These are phyloP conservation scores for Caracal caracal DNA, from an alignment of 2,113 vertebrate species.

Conservation along the genomic window DNA sequence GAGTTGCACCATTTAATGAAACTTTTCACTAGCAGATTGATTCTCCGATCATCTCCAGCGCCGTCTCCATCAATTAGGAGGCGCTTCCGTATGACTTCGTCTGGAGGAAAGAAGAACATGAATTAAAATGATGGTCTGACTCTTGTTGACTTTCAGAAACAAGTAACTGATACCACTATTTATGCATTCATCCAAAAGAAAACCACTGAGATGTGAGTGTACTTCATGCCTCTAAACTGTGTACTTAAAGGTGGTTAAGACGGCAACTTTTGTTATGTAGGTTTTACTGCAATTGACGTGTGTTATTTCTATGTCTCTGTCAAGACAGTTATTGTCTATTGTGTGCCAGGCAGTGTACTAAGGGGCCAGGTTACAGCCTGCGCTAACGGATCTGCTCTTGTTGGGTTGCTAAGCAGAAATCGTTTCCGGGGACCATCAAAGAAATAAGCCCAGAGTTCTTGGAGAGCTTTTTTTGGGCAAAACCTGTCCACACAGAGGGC, in stretches of 20 bases:
- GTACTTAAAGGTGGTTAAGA: background rate
- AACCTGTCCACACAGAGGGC: background rate
- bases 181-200: background rate
- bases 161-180: background rate
- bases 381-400: background rate
- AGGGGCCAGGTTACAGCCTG: background rate
- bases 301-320: background rate
- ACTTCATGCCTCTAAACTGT: background rate
- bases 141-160: background rate
- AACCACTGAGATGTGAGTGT: background rate
- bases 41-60: constrained; percentile 96
- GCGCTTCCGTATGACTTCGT: constrained; percentile 97
- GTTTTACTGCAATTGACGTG: background rate
- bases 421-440: background rate
- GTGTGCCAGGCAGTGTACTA: background rate
- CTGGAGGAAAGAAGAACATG: constrained; percentile 78
- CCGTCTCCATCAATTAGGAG: constrained; percentile 98
- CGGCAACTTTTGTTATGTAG: background rate
- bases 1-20: constrained; percentile 98
- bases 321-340: background rate
- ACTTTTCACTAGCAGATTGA: constrained; percentile 97
- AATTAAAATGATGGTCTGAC: background rate
- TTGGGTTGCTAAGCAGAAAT: background rate
- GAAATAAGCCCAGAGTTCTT: background rate
- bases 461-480: background rate